These are phyloP conservation scores for Chrysodeixis includens DNA, from an alignment of 2,888 invertebrate species.

Conservation along the genomic window DNA sequence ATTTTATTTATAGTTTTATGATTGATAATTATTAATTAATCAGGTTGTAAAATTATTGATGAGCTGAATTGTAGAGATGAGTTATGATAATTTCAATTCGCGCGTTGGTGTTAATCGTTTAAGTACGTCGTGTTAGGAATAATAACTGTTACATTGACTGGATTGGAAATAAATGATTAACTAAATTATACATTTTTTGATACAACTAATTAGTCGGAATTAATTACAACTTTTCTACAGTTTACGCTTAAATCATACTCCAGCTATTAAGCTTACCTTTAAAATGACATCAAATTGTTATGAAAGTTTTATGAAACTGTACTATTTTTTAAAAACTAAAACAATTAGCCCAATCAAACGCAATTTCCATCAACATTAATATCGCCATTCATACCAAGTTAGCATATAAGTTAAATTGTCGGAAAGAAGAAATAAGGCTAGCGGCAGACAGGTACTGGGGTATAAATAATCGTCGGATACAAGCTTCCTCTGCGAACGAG, in stretches of 20 bases:
- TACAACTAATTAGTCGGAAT: no score
- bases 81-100: constrained; percentile 35
- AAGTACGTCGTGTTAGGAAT: constrained; percentile 28
- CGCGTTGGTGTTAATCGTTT: constrained; percentile 32
- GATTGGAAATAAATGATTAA: no score
- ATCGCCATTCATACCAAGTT: constrained; percentile 39
- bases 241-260: no score
- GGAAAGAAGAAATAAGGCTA: constrained; percentile 66
- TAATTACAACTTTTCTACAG: no score
- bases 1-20: constrained; percentile 54
- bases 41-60: constrained; percentile 45
- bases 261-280: no score
- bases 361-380: background rate
- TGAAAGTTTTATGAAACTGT: no score
- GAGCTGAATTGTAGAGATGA: constrained; percentile 30
- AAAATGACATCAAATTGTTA: no score
- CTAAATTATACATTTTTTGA: no score
- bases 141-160: no score
- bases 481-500: constrained; percentile 72
- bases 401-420: constrained; percentile 46
- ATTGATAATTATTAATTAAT: constrained; percentile 50
- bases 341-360: constrained; percentile 7
- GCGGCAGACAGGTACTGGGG: constrained; percentile 63
- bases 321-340: no score
- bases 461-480: constrained; percentile 70